Conservation (phyloP, 2,797 vertebrate genomes). For the Spinus olivaceus region DNA sequence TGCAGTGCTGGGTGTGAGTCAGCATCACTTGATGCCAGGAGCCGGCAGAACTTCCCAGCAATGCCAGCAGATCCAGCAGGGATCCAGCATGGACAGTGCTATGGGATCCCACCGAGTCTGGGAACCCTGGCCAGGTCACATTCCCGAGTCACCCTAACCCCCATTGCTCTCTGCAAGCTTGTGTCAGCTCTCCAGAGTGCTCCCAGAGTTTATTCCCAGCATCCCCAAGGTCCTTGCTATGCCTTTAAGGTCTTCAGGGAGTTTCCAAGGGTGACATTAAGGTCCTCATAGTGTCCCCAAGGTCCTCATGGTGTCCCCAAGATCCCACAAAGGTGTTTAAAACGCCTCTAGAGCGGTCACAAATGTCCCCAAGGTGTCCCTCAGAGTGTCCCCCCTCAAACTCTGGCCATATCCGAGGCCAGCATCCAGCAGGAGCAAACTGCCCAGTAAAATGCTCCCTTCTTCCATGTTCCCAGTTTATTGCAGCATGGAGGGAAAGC, state of each 20-base stretch:
- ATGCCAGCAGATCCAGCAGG: rapidly evolving
- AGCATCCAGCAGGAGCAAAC: neutral
- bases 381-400: neutral
- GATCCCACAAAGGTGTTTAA: neutral
- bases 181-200: neutral
- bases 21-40: neutral
- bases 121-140: neutral
- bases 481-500: neutral
- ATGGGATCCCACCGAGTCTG: neutral
- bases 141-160: rapidly evolving
- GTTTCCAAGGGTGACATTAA: neutral
- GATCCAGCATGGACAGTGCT: neutral
- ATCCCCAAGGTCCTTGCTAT: no score
- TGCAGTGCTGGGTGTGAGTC: neutral
- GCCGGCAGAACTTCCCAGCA: rapidly evolving
- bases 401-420: rapidly evolving
- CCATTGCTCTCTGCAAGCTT: rapidly evolving
- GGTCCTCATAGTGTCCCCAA: no score
- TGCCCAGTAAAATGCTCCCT: neutral
- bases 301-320: no score
- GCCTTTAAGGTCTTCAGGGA: neutral
- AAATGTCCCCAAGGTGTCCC: neutral
- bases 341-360: neutral
- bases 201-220: neutral
- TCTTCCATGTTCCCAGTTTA: neutral